Evolutionary conservation across 2,888 invertebrate genomes (phyloP).

Genomic region (Dromius quadrimaculatus): DNA sequence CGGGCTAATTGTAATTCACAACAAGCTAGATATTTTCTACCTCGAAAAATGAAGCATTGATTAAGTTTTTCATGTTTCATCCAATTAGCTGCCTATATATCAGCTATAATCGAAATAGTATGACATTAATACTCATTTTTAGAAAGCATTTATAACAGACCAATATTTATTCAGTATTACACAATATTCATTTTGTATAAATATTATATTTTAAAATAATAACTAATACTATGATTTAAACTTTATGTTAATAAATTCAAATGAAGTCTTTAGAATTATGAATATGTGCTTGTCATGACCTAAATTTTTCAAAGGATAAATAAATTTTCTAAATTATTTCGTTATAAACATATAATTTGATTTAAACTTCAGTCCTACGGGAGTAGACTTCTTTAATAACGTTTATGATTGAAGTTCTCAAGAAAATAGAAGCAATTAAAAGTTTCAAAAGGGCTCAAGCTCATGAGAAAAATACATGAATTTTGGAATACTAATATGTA

Average conservation of each 20-base stretch:
- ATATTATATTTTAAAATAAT: constrained; percentile 12
- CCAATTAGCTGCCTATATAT: too few relatives aligned
- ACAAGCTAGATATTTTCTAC: too few relatives aligned
- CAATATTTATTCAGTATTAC: constrained; percentile 10
- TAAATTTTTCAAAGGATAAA: not conserved
- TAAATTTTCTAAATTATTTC: constrained; percentile 16
- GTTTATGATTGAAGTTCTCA: constrained; percentile 27
- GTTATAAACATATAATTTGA: constrained; percentile 25
- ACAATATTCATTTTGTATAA: constrained; percentile 21
- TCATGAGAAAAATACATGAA: not conserved
- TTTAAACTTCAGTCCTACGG: constrained; percentile 12
- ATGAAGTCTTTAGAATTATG: not conserved
- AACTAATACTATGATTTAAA: constrained; percentile 3
- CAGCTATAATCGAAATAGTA: too few relatives aligned
- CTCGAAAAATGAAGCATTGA: too few relatives aligned
- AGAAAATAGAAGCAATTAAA: constrained; percentile 34
- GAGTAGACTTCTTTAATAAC: constrained; percentile 27
- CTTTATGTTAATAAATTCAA: constrained; percentile 26
- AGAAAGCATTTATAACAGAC: constrained; percentile 15
- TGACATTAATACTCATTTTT: constrained; percentile 23
- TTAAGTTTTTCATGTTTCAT: too few relatives aligned
- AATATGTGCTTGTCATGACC: constrained; percentile 8
- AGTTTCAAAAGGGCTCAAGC: constrained; percentile 17
- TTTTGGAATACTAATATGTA: constrained; percentile 3
- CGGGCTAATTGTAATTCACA: too few relatives aligned